A percentile compares a stretch with the other conserved stretches of the same genome.
Conservation (phyloP, 2,113 vertebrate genomes). For the Lagopus muta region DNA sequence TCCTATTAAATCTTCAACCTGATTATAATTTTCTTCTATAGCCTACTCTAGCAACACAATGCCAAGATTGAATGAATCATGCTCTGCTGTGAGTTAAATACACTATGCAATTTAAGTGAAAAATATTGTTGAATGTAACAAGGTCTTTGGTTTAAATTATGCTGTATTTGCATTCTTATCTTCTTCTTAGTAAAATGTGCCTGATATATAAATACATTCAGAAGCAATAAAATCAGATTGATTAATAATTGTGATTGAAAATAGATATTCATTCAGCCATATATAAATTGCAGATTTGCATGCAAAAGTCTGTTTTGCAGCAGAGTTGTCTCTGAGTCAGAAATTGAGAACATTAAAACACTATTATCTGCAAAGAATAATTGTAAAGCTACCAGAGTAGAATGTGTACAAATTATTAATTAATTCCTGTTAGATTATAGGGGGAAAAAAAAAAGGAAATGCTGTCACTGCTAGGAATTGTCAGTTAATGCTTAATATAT, state of each 20-base stretch:
- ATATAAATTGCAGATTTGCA: not conserved
- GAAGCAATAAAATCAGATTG: not conserved
- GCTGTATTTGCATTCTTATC: constrained; percentile 25
- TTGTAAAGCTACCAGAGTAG: not conserved
- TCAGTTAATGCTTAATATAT: not conserved
- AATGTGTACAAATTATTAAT: not conserved
- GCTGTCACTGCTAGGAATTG: not conserved
- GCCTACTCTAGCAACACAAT: constrained; percentile 6
- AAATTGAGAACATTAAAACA: not conserved
- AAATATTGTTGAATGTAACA: not conserved
- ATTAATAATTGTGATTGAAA: constrained; percentile 9
- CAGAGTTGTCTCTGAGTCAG: not conserved
- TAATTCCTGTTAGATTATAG: not conserved
- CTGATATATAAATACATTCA: not conserved
- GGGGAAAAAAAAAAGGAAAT: not conserved
- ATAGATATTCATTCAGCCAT: not conserved
- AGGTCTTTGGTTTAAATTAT: constrained; percentile 14
- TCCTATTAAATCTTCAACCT: constrained; percentile 15
- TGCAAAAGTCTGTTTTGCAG: not conserved
- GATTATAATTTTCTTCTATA: constrained; percentile 25
- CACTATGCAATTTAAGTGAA: constrained; percentile 6
- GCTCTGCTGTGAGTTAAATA: not conserved
- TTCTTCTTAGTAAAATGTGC: not conserved
- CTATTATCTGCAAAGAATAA: not conserved
- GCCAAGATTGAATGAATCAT: constrained; percentile 25